Conservation (phyloP, 2,888 invertebrate genomes). For the Penaeus monodon region DNA sequence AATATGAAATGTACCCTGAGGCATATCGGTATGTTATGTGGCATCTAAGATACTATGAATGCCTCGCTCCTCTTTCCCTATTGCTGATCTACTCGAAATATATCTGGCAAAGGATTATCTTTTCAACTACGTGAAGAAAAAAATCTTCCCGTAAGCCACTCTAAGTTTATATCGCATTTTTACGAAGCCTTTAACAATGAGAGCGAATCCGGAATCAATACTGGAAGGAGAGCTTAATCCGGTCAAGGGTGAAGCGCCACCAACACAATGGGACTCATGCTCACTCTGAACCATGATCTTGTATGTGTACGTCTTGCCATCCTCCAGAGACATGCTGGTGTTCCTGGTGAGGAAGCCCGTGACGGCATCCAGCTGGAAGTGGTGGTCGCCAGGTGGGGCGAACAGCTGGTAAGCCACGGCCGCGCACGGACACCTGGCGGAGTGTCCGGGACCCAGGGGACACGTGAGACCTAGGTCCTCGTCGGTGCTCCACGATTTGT, state of each 20-base stretch:
- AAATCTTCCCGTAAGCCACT: no score
- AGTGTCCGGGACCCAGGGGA: slow-evolving; percentile 67
- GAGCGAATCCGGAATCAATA: not conserved
- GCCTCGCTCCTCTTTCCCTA: no score
- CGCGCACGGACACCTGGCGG: slow-evolving; percentile 68
- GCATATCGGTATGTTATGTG: no score
- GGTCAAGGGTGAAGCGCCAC: not conserved
- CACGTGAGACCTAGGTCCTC: slow-evolving; percentile 68
- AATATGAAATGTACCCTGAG: no score
- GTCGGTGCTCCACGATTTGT: slow-evolving; percentile 66
- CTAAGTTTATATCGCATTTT: no score
- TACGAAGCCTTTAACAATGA: no score
- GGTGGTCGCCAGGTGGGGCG: slow-evolving; percentile 42
- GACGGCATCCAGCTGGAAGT: not conserved
- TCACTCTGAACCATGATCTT: not conserved
- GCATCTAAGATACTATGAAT: no score
- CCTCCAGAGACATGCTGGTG: not conserved
- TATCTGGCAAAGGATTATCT: no score
- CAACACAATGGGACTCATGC: slow-evolving; percentile 2
- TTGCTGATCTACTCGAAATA: no score
- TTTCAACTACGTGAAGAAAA: no score
- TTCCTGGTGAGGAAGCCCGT: slow-evolving; percentile 1
- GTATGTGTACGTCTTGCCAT: slow-evolving; percentile 1
- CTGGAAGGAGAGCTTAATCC: not conserved
- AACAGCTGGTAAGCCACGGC: slow-evolving; percentile 66